Percentiles rank a stretch among this genome's conserved stretches.
Evolutionary conservation across 1,140 invertebrate species (phyloP).

Genomic region (Halesus radiatus): DNA sequence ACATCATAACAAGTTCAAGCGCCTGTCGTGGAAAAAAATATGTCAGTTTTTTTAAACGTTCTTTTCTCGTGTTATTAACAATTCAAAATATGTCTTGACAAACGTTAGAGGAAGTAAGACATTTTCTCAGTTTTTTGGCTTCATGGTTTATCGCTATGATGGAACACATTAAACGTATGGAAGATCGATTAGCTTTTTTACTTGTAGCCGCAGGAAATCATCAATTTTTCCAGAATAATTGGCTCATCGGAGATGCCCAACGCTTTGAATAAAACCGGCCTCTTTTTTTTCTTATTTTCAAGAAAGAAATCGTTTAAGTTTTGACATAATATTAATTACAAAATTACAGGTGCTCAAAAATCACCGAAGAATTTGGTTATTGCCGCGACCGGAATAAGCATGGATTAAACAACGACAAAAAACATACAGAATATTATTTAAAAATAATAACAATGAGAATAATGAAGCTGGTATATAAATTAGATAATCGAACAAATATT

Average conservation of each 20-base stretch:
- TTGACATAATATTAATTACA: not conserved
- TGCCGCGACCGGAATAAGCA: no score
- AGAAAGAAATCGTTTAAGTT: not conserved
- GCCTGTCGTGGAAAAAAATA: no score
- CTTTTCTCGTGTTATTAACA: not conserved
- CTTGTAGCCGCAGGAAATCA: slow-evolving; percentile 30
- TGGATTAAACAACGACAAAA: no score
- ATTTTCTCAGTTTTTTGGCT: slow-evolving; percentile 23
- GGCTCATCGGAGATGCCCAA: not conserved
- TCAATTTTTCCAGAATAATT: slow-evolving; percentile 26
- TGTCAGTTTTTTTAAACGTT: not conserved
- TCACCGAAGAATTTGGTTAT: not conserved
- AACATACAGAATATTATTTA: no score
- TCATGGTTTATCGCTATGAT: not conserved
- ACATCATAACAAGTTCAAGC: no score
- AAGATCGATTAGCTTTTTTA: slow-evolving; percentile 20
- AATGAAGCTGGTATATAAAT: no score
- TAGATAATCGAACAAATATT: no score
- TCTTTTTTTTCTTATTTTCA: not conserved
- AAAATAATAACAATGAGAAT: no score
- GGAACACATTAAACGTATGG: slow-evolving; percentile 11
- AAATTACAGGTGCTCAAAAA: not conserved
- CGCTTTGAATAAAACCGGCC: no score
- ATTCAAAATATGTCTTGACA: not conserved
- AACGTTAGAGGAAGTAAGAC: slow-evolving; percentile 19